Evolutionary conservation across 2,113 vertebrate genomes (phyloP).

Genomic region (Vulpes lagopus): DNA sequence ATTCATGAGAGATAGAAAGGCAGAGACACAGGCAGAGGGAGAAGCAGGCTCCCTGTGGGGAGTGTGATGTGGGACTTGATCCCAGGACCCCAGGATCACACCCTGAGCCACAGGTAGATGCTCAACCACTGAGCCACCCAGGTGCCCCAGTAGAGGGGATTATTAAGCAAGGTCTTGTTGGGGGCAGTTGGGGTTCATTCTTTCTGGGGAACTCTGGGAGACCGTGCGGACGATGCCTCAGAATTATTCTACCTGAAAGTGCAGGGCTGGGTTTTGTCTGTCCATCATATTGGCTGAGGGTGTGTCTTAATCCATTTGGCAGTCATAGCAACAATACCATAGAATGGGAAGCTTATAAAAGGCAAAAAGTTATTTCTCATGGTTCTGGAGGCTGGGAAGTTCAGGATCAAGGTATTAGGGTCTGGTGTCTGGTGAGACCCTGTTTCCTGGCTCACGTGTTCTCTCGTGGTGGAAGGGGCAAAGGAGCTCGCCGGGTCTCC

Average conservation of each 20-base stretch:
- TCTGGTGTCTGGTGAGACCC: neutral
- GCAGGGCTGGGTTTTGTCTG: too few relatives aligned
- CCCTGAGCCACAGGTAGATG: too few relatives aligned
- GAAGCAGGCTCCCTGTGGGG: too few relatives aligned
- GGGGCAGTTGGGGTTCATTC: neutral
- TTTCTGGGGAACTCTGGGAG: neutral
- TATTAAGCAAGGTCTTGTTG: neutral
- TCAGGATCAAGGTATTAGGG: neutral
- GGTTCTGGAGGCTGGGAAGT: neutral
- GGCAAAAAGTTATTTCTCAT: neutral
- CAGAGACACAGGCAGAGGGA: too few relatives aligned
- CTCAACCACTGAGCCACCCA: too few relatives aligned
- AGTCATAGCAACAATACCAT: neutral
- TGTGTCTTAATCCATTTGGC: too few relatives aligned
- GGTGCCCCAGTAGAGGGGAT: neutral
- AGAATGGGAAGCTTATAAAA: neutral
- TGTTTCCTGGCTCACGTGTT: neutral
- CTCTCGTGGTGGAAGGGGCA: neutral
- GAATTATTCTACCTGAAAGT: neutral
- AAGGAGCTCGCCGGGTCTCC: neutral
- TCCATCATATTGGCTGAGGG: neutral
- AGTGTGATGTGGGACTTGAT: too few relatives aligned
- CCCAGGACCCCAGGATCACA: too few relatives aligned
- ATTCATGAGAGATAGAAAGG: too few relatives aligned
- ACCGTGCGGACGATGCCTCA: accelerated